Evolutionary conservation across 2,888 invertebrate species (phyloP).

Genomic region (Hedychridium roseum): DNA sequence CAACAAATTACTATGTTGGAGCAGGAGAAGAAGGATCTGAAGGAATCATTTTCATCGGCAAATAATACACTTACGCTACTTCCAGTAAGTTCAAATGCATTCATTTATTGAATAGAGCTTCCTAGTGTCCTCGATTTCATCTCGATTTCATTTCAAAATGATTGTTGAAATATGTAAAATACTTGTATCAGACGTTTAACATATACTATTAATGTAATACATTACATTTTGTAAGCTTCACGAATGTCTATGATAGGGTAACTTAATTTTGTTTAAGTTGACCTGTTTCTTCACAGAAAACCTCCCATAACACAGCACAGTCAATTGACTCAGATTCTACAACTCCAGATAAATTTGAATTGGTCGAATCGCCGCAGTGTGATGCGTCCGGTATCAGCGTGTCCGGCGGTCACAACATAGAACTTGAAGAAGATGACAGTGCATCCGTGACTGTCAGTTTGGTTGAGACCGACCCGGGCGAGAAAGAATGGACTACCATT

Average conservation of each 20-base stretch:
- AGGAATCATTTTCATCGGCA: constrained; percentile 57
- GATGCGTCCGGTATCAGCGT: constrained; percentile 42
- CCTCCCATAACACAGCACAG: no score
- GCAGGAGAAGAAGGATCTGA: constrained; percentile 69
- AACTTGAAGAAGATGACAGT: constrained; percentile 56
- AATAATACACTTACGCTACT: constrained; percentile 31
- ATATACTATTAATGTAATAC: no score
- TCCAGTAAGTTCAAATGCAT: constrained; percentile 32
- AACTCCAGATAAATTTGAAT: constrained; percentile 59
- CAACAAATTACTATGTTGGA: constrained; percentile 67
- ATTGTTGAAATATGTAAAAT: no score
- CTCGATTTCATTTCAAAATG: no score
- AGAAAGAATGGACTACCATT: constrained; percentile 64
- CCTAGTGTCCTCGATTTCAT: no score
- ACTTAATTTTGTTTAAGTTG: no score
- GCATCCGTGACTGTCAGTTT: constrained; percentile 55
- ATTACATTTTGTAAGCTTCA: no score
- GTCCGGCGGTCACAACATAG: no score
- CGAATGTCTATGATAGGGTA: no score
- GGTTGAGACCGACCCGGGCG: constrained; percentile 58
- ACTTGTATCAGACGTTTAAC: no score
- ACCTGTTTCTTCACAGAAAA: no score
- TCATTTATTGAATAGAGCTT: constrained; percentile 1
- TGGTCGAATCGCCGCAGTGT: constrained; percentile 52
- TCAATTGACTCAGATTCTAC: constrained; percentile 56